Base-by-base conservation (phyloP, 2,797 vertebrate species). In the Sciaenops ocellatus region DNA sequence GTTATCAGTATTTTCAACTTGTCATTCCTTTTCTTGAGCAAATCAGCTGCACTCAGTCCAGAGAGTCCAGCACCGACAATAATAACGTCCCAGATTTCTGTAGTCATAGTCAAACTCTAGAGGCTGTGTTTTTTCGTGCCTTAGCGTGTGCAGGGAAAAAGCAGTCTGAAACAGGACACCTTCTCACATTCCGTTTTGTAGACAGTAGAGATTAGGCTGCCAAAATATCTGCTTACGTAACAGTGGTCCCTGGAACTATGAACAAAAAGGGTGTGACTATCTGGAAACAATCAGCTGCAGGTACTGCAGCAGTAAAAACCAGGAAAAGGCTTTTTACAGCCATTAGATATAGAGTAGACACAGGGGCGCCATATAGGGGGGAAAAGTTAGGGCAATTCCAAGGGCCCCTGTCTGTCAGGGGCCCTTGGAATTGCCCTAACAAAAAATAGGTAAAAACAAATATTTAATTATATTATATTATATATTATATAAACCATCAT, bases 1-100 rank as follows among this genome's bases (percentile, higher is more conserved):
- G 94, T 63, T 48, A 96, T 64, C 10, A 96, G 60, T 51, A 96
- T 88, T 76, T 24, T 91, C 38, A 95, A 72, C 10, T 79, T 30
- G 13, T 69, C 24, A 3, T 92, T 82, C 60, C 76, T 92, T 76
- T 92, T 92, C 13, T 18, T 75, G 41, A 96, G 89, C 24, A 82
- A 61, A 47, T 89, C 86, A 76, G 95, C 94, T 3, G 95, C 92
- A 42, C 87, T 94, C 63, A 96, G 85, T 51, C 95, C 95, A 9
- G 95, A 94, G 0, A 96, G 73, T 24, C 95, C 95, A 0, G 94
- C 95, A 0, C 95, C 95, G 7, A 96, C 93, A 52, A 96, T 82
- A 72, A 95, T 69, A 34, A 95, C 87, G 10, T 96, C 95, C 90
- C 94, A 96, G 26, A 80, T 89, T 44, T 93, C 83, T 9, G 84